Evolutionary conservation across 2,113 vertebrate species (phyloP).

Genomic region (Chascanopsetta lugubris): DNA sequence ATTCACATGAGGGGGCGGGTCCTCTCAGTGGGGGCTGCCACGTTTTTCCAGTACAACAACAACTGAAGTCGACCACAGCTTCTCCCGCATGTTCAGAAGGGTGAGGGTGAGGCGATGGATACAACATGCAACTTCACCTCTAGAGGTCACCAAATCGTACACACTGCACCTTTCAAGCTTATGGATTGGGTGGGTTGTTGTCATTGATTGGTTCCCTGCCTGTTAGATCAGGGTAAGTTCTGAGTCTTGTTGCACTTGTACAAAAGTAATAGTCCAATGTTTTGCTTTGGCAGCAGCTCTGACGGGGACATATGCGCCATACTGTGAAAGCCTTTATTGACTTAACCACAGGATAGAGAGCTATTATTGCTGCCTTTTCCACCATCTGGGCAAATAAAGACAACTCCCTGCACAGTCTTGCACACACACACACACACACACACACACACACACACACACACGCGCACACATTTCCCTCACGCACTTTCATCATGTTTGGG

Average conservation of each 20-base stretch:
- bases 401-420: conserved; percentile 8
- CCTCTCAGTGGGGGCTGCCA: too few species aligned
- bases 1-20: too few species aligned
- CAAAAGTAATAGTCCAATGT: conserved; percentile 37
- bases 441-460: conserved; percentile 12
- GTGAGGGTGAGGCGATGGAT: too few species aligned
- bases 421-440: conserved; percentile 17
- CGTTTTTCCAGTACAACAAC: too few species aligned
- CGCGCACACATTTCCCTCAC: conserved; percentile 10
- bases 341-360: conserved; percentile 47
- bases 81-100: too few species aligned
- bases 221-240: conserved; percentile 11
- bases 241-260: conserved; percentile 24
- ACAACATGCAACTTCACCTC: too few species aligned
- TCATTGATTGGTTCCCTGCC: conserved; percentile 16
- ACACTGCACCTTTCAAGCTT: too few species aligned
- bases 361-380: conserved; percentile 51
- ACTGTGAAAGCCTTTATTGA: conserved; percentile 54
- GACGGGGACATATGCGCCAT: conserved; percentile 43
- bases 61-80: too few species aligned
- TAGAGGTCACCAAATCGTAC: too few species aligned
- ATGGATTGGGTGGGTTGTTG: conserved; percentile 25
- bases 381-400: conserved; percentile 58
- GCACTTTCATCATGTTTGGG: neutral
- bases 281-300: conserved; percentile 50